Percentiles rank a stretch among this genome's conserved stretches.
These are phyloP conservation scores for Numenius phaeopus DNA, from an alignment of 2,797 vertebrate species.

Conservation along the genomic window DNA sequence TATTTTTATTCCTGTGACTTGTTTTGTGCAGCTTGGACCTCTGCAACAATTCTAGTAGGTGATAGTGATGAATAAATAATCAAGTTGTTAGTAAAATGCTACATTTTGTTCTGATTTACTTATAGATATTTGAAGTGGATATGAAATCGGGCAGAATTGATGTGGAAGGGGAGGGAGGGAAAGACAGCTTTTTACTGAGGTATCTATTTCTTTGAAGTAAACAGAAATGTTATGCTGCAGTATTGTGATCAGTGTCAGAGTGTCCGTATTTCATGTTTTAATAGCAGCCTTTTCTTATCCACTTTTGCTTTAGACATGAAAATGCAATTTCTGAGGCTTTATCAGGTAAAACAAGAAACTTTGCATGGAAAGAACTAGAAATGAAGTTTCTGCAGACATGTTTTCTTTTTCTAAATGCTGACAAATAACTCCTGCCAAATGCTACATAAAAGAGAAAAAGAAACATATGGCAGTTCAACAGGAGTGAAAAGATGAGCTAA, in stretches of 20 bases:
- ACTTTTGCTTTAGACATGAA: constrained; percentile 7
- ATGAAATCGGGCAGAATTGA: neutral
- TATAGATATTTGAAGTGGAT: constrained; percentile 39
- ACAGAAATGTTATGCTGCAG: neutral
- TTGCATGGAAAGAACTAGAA: constrained; percentile 23
- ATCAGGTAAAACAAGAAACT: constrained; percentile 14
- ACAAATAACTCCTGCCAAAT: constrained; percentile 69
- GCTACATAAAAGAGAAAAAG: constrained; percentile 67
- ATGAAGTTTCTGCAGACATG: constrained; percentile 34
- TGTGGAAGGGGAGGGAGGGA: constrained; percentile 1
- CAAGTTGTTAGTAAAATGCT: constrained; percentile 19
- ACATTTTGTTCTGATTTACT: constrained; percentile 28
- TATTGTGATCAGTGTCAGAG: neutral
- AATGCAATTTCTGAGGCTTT: neutral
- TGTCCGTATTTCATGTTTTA: constrained; percentile 1
- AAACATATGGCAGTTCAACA: constrained; percentile 71
- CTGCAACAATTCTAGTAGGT: neutral
- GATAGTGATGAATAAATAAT: constrained; percentile 32
- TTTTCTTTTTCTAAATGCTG: constrained; percentile 60
- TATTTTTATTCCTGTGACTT: constrained; percentile 9
- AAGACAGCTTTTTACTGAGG: constrained; percentile 5
- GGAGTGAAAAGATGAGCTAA: constrained; percentile 73
- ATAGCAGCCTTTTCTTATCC: neutral
- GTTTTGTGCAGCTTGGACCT: neutral
- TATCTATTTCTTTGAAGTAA: constrained; percentile 23